These are phyloP conservation scores for Drosophila saltans DNA, from an alignment of 1,140 invertebrate species.

Conservation along the genomic window DNA sequence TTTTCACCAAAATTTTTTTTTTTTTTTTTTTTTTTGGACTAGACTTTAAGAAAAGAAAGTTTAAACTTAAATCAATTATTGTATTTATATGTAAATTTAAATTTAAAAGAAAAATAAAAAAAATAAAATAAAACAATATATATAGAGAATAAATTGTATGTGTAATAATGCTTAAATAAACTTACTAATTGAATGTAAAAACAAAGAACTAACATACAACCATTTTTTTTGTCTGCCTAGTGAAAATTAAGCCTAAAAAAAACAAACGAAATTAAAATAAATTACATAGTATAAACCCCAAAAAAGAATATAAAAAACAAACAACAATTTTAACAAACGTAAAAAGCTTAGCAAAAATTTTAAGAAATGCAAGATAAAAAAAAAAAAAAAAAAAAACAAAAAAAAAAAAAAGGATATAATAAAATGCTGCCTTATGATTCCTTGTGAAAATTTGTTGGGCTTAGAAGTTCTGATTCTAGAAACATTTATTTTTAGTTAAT, in stretches of 20 bases:
- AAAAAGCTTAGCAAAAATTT: constrained; percentile 75
- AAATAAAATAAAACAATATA: constrained; percentile 32
- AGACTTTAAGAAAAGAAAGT: constrained; percentile 47
- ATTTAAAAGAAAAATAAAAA: constrained; percentile 27
- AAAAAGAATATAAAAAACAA: constrained; percentile 8
- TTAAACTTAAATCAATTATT: constrained; percentile 59
- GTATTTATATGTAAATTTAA: constrained; percentile 52
- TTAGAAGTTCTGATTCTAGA: constrained; percentile 19
- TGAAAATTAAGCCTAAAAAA: constrained; percentile 45
- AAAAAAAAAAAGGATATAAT: constrained; percentile 23
- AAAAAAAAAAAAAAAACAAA: constrained; percentile 27
- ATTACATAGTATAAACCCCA: constrained; percentile 32
- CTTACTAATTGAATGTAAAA: constrained; percentile 59
- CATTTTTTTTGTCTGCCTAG: constrained; percentile 71
- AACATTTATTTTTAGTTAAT: background rate
- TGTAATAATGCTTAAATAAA: constrained; percentile 68
- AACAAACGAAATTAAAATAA: constrained; percentile 3
- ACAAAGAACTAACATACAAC: constrained; percentile 8
- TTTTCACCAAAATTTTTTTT: background rate
- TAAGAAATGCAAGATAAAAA: constrained; percentile 63
- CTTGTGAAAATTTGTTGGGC: constrained; percentile 67
- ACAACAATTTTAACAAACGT: constrained; percentile 52
- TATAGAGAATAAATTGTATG: constrained; percentile 42
- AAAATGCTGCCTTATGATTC: constrained; percentile 82
- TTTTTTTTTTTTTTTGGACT: constrained; percentile 52